Evolutionary conservation across 2,113 vertebrate species (phyloP), one percentile per base, ranked within the genome.

Genomic region (Nipponia nippon): DNA sequence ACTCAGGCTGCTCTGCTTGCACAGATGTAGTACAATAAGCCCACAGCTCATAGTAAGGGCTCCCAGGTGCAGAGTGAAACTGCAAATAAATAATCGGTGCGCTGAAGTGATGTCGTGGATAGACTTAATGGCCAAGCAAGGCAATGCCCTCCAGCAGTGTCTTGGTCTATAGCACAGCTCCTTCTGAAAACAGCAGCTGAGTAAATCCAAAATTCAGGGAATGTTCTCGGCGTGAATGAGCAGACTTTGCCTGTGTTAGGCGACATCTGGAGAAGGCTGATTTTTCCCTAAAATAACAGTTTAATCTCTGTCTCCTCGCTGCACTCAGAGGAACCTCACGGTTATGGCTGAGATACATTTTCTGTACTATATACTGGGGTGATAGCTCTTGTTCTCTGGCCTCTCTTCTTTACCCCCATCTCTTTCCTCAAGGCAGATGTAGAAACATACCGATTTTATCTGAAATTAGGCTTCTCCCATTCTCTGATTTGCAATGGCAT

Each of bases 161-260:
- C 58, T 21, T 34, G 21, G 19, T 42, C 69, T 10, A 5, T 63
- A 93, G 50, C 78, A 50, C 25, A 40, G 49, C 17, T 71, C 49
- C 40, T 69, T 66, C 81, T 75, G 65, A 55, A 87, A 89, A 79
- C 42, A 76, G 56, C n/a, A 50, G 30, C 73, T 23, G 27, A 32
- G 38, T 82, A 58, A 71, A 71, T 32, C 9, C 59, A 75, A 66
- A 84, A 38, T 50, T 59, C 65, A 58, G 65, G 50, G 42, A 75
- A 42, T 3, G 16, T 63, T 90, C 52, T 82, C 5, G 3, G 46
- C 0, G 0, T n/a, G 44, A 85, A 70, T 32, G 42, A 78, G 38
- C 0, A 1, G 61, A 18, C 52, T 80, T 36, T n/a, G 34, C 17
- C 30, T 42, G 22, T 0, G 0, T 17, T 47, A 27, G 16, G 55